Evolutionary conservation across 1,140 invertebrate genomes (phyloP), one percentile per base, ranked within the genome.

Genomic region (Calephelis virginiensis): DNA sequence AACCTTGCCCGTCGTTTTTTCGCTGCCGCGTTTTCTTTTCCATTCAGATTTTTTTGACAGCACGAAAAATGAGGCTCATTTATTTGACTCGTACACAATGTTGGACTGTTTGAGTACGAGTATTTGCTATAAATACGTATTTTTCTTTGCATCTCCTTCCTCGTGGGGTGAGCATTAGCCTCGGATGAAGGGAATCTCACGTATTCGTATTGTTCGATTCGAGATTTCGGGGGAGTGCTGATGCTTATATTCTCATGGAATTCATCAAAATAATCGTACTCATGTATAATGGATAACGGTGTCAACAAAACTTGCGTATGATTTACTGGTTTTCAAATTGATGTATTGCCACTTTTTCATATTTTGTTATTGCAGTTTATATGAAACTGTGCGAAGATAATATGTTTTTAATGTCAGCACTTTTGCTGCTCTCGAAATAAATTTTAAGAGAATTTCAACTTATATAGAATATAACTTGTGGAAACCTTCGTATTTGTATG

Each of bases 121-220:
- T 91, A 91, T 91, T 91, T 89, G 89, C 89, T 91, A 91, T 91
- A 91, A 91, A 91, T 91, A 91, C 86, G 86, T 78, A 91, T 91
- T 91, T 91, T 91, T 91, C 89, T 90, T 83, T 87, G 81, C 86
- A 88, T 89, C 86, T 89, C 83, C 86, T 88, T 88, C 80, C 81
- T 84, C 78, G 79, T 91, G 81, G 89, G 89, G 86, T 86, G 86
- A 83, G 82, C 81, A 85, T 88, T 89, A 88, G 85, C 82, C 82
- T 82, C 78, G 75, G 75, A 74, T 77, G 76, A 78, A 87, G 85
- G 83, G 85, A 86, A 85, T 76, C 82, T 86, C 81, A 83, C 82
- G 82, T 86, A 84, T 87, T 86, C 81, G 81, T 78, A 85, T 91
- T 91, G 89, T 91, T 91, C 85, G 88, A 75, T 83, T 82, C 69